A percentile compares a stretch with the other conserved stretches of the same genome.
phyloP scores from a whole-genome alignment of 2,888 invertebrate genomes.

The Zhengitettix transpicula region DNA sequence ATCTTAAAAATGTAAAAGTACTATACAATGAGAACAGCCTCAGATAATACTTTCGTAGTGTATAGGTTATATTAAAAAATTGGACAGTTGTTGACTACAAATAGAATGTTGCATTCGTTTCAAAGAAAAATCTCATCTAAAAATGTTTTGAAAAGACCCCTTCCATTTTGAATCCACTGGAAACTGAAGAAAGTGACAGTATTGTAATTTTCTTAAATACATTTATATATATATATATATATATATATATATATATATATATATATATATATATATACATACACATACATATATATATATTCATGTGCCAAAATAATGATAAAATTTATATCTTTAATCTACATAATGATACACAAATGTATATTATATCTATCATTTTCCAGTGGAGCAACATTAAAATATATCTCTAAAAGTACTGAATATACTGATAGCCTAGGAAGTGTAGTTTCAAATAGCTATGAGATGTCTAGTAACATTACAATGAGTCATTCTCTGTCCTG shows the following conservation, averaged over 20 bases:
- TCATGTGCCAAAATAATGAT: conserved; percentile 8
- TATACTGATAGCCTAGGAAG: conserved; percentile 13
- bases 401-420: conserved; percentile 14
- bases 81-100: too few species aligned
- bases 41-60: too few species aligned
- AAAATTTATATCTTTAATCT: conserved; percentile 9
- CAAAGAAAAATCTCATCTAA: not conserved
- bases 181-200: conserved; percentile 6
- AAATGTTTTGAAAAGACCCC: conserved; percentile 10
- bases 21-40: not conserved
- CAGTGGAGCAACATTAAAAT: conserved; percentile 14
- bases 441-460: conserved; percentile 13
- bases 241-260: conserved; percentile 4
- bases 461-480: conserved; percentile 13
- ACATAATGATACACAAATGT: conserved; percentile 8
- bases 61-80: too few species aligned
- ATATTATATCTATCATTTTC: conserved; percentile 11
- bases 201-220: not conserved
- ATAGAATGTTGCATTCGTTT: too few species aligned
- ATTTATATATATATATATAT: not conserved
- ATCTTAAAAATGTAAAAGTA: too few species aligned
- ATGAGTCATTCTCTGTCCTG: conserved; percentile 9
- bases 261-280: conserved; percentile 1
- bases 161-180: conserved; percentile 11
- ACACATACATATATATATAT: conserved; percentile 4